A percentile compares a stretch with the other conserved stretches of the same genome.
These are phyloP conservation scores for Synergus itoensis DNA, from an alignment of 2,888 invertebrate genomes.

Conservation along the genomic window DNA sequence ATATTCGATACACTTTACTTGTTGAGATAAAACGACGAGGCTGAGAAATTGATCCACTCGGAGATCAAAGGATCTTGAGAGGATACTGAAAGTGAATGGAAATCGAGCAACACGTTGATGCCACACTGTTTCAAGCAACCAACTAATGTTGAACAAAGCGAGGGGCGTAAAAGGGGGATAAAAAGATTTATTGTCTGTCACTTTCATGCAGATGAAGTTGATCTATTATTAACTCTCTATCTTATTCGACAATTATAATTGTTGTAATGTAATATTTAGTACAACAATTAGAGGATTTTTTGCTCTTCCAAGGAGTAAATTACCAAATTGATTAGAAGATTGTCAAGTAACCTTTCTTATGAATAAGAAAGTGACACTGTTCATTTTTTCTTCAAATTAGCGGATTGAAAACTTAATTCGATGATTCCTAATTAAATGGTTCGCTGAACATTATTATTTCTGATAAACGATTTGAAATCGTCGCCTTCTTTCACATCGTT, in stretches of 20 bases:
- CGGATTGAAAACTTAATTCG: neutral
- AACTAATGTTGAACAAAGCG: neutral
- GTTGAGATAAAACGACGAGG: constrained; percentile 9
- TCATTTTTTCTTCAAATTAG: neutral
- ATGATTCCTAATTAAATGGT: neutral
- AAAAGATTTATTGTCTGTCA: neutral
- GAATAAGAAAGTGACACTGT: no score
- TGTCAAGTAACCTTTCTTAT: neutral
- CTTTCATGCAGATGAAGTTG: constrained; percentile 10
- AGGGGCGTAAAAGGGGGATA: neutral
- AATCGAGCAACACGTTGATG: neutral
- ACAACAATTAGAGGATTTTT: no score
- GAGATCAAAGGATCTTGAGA: constrained; percentile 3
- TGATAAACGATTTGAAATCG: neutral
- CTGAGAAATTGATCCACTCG: constrained; percentile 21
- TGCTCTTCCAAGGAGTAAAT: no score
- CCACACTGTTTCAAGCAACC: neutral
- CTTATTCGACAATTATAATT: neutral
- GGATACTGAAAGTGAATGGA: constrained; percentile 35
- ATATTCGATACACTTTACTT: constrained; percentile 20
- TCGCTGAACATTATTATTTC: constrained; percentile 1
- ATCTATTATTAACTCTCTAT: constrained; percentile 1
- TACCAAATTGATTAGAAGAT: no score
- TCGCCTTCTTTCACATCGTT: constrained; percentile 6
- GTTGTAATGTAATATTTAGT: neutral